These are phyloP conservation scores for Syngnathus rostellatus DNA, from an alignment of 2,797 vertebrate genomes.

Conservation along the genomic window DNA sequence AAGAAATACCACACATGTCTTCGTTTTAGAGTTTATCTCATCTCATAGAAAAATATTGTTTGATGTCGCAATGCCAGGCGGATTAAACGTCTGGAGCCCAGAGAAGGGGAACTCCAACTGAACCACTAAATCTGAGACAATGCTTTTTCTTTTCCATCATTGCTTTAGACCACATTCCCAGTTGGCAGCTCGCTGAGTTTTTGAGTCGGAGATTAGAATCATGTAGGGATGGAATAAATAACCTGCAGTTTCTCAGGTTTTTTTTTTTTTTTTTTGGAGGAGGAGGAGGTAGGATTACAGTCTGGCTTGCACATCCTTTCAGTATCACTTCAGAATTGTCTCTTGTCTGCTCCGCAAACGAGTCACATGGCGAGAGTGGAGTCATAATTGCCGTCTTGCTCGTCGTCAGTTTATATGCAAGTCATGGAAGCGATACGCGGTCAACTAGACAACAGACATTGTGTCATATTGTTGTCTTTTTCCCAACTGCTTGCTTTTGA, in stretches of 20 bases:
- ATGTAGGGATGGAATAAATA: constrained; percentile 32
- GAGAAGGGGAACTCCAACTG: constrained; percentile 23
- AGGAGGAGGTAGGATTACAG: constrained; percentile 5
- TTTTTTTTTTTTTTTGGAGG: too few species aligned
- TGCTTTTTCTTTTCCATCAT: constrained; percentile 13
- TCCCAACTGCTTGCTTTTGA: too few species aligned
- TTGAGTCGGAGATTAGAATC: constrained; percentile 16
- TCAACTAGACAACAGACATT: constrained; percentile 21
- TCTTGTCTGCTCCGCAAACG: constrained; percentile 32
- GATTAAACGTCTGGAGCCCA: background rate
- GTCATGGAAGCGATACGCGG: constrained; percentile 9
- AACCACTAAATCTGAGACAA: constrained; percentile 16
- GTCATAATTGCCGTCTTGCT: constrained; percentile 34
- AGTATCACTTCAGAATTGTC: constrained; percentile 31
- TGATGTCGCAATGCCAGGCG: background rate
- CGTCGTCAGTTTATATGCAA: constrained; percentile 15
- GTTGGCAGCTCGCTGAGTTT: constrained; percentile 5
- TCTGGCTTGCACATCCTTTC: constrained; percentile 16
- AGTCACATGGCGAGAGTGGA: constrained; percentile 36
- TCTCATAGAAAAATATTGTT: background rate
- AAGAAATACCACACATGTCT: background rate
- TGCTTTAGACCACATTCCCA: background rate
- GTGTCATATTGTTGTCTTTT: constrained; percentile 6
- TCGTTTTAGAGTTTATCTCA: background rate
- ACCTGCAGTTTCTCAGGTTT: constrained; percentile 21